A percentile compares a stretch with the other conserved stretches of the same genome.
phyloP scores from a whole-genome alignment of 2,113 vertebrate species.

The Corythornis vintsioides region DNA sequence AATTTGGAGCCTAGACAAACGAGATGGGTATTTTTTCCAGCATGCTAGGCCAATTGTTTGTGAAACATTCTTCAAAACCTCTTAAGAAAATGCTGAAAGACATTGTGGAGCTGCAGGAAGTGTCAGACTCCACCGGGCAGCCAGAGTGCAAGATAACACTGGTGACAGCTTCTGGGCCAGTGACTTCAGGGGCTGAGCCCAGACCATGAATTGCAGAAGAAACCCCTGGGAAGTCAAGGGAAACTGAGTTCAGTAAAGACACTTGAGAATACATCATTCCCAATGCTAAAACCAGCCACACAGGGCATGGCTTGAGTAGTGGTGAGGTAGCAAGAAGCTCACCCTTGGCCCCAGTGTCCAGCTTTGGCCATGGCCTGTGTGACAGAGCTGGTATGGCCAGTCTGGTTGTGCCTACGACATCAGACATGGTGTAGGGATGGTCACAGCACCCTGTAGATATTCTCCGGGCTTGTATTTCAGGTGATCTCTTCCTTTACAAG shows the following conservation, averaged over 20 bases:
- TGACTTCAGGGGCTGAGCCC: accelerated
- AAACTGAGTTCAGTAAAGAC: neutral
- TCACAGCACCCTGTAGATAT: neutral
- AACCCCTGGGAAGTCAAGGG: neutral
- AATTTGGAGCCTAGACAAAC: slow-evolving; percentile 20
- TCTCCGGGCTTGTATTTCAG: slow-evolving; percentile 15
- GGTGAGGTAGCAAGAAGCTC: neutral
- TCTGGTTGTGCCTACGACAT: neutral
- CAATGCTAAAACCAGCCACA: neutral
- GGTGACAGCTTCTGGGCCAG: neutral
- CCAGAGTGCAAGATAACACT: neutral
- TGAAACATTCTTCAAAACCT: slow-evolving; percentile 11
- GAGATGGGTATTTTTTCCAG: neutral
- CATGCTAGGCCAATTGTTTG: neutral
- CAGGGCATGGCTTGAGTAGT: neutral
- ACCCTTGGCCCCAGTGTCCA: neutral
- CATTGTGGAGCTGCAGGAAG: neutral
- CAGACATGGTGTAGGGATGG: neutral
- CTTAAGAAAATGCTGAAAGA: slow-evolving; percentile 29
- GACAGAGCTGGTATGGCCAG: neutral
- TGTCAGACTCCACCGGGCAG: neutral
- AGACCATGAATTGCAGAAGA: neutral
- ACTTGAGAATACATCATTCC: neutral
- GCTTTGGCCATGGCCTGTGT: neutral
- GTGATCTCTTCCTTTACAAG: slow-evolving; percentile 52